These are phyloP conservation scores for Lepidocolaptes lacrymiger DNA, from an alignment of 2,797 vertebrate species.

Conservation along the genomic window DNA sequence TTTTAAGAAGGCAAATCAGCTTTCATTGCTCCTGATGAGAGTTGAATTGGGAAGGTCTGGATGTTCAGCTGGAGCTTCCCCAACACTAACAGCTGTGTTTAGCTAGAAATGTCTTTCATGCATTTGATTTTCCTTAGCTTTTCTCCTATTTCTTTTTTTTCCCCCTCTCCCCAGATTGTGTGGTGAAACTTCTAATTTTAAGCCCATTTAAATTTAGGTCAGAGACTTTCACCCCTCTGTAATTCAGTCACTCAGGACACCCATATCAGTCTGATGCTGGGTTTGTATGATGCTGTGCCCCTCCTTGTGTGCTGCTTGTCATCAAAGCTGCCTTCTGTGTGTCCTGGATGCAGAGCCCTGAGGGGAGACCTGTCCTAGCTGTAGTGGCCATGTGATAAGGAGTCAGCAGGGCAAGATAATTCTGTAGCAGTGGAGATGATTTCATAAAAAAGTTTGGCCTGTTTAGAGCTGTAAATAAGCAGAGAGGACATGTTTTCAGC, in stretches of 20 bases:
- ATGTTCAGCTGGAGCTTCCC: not conserved
- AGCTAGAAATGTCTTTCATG: not conserved
- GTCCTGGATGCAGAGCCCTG: not conserved
- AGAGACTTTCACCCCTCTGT: not conserved
- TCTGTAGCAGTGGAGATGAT: not conserved
- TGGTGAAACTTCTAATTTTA: not conserved
- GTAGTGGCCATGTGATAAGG: not conserved
- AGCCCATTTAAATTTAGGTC: not conserved
- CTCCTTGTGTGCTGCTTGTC: not conserved
- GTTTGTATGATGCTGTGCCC: not conserved
- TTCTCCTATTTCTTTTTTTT: not conserved
- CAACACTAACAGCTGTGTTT: not conserved
- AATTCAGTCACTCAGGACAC: not conserved
- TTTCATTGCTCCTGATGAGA: not conserved
- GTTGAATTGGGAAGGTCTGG: not conserved
- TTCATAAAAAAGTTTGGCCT: not conserved
- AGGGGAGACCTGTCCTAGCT: not conserved
- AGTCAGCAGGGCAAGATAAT: not conserved
- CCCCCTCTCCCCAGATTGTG: accelerated
- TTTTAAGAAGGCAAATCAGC: not conserved
- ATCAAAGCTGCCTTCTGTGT: not conserved
- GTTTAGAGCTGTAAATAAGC: not conserved
- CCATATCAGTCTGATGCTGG: not conserved
- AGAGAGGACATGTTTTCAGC: not conserved
- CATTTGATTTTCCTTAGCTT: not conserved